Evolutionary conservation across 92 coral and sea anemone genomes (phyloP).

Genomic region (Zoanthus gigantus): DNA sequence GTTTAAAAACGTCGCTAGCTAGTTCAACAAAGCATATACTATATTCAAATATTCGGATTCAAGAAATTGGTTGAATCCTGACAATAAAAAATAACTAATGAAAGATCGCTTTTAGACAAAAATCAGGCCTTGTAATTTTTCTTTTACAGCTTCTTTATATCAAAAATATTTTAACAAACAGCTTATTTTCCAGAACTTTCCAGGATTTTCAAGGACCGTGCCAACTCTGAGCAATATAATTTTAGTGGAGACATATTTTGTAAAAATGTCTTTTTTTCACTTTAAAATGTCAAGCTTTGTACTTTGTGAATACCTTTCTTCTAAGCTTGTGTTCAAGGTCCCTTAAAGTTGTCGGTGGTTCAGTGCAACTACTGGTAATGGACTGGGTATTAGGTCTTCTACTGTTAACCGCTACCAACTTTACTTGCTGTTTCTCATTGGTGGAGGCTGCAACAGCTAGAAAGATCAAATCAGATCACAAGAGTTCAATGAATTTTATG

Average conservation of each 20-base stretch:
- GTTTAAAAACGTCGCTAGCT: too few species aligned
- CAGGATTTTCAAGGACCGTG: too few species aligned
- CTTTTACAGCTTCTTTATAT: too few species aligned
- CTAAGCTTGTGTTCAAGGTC: constrained; percentile 82
- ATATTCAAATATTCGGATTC: too few species aligned
- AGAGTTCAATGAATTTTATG: background rate
- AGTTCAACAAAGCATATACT: too few species aligned
- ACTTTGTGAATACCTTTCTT: constrained; percentile 60
- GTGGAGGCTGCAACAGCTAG: constrained; percentile 18
- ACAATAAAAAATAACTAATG: too few species aligned
- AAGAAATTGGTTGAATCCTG: too few species aligned
- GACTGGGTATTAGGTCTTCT: constrained; percentile 68
- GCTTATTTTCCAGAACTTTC: too few species aligned
- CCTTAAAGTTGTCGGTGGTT: constrained; percentile 70
- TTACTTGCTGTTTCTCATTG: constrained; percentile 40
- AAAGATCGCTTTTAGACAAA: too few species aligned
- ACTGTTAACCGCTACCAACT: constrained; percentile 78
- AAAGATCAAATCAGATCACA: background rate
- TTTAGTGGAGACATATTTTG: background rate
- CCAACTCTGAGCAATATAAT: background rate
- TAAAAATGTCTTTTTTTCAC: background rate
- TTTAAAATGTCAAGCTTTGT: background rate
- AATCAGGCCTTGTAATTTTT: too few species aligned
- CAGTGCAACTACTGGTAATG: constrained; percentile 55
- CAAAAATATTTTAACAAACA: too few species aligned